A percentile compares a stretch with the other conserved stretches of the same genome.
Evolutionary conservation across 2,113 vertebrate genomes (phyloP).

Genomic region (Alligator sinensis): DNA sequence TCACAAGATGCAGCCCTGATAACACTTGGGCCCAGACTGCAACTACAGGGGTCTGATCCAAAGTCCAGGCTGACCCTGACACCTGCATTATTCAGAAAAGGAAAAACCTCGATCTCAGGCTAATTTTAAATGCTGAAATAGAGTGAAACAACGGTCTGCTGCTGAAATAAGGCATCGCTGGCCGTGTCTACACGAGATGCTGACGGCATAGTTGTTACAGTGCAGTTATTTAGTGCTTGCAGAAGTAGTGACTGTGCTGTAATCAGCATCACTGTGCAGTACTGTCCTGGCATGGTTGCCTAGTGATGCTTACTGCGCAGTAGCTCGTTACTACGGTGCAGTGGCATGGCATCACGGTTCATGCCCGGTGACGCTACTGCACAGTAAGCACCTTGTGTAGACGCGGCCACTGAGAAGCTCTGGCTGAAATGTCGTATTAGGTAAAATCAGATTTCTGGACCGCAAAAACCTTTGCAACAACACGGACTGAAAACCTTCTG

Average conservation of each 20-base stretch:
- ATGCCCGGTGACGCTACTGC: no score
- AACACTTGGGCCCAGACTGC: neutral
- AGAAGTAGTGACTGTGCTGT: no score
- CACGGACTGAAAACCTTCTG: neutral
- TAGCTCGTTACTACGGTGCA: no score
- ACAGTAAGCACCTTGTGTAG: no score
- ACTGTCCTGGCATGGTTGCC: no score
- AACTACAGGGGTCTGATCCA: neutral
- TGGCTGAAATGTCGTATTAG: neutral
- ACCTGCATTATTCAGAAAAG: neutral
- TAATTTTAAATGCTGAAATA: neutral
- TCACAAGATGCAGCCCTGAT: slow-evolving; percentile 2
- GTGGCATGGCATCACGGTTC: no score
- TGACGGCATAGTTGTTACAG: no score
- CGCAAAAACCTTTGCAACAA: neutral
- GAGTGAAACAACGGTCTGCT: neutral
- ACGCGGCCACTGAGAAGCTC: neutral
- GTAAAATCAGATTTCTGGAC: neutral
- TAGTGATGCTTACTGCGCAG: no score
- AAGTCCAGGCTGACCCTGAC: neutral
- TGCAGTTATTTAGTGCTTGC: no score
- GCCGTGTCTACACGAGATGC: no score
- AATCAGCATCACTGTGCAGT: no score
- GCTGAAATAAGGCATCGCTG: neutral
- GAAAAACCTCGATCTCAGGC: neutral